These are phyloP conservation scores for Crocuta crocuta DNA, from an alignment of 2,113 vertebrate species.

Conservation along the genomic window DNA sequence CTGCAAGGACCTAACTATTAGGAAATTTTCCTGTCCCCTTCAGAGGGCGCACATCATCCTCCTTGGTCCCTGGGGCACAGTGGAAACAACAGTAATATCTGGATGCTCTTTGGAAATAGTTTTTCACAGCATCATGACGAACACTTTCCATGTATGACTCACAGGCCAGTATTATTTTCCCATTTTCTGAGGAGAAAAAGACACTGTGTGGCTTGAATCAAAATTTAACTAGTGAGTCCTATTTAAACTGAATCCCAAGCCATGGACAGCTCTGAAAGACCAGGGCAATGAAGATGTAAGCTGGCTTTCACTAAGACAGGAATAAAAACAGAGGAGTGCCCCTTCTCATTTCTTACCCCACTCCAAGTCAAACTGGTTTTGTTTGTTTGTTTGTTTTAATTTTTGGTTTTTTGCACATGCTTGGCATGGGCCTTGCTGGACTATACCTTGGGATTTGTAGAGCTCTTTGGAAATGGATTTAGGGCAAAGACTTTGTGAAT, in stretches of 20 bases:
- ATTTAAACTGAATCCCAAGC: constrained; percentile 40
- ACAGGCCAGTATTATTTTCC: constrained; percentile 52
- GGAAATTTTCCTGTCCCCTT: neutral
- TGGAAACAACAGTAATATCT: constrained; percentile 49
- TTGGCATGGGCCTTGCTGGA: neutral
- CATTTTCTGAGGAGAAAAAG: constrained; percentile 66
- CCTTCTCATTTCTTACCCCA: neutral
- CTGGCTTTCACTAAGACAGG: neutral
- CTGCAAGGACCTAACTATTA: neutral
- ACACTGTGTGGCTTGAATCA: constrained; percentile 37
- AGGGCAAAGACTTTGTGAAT: neutral
- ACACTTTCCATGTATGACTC: constrained; percentile 68
- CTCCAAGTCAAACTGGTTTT: neutral
- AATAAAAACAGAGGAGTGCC: neutral
- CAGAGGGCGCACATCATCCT: neutral
- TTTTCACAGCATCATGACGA: constrained; percentile 41
- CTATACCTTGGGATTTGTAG: neutral
- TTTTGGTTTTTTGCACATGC: neutral
- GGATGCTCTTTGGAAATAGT: constrained; percentile 59
- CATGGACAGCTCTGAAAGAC: constrained; percentile 19
- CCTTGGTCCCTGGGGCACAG: neutral
- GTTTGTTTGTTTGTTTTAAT: no score
- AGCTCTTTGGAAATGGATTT: constrained; percentile 20
- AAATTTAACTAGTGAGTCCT: constrained; percentile 54
- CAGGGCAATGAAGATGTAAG: neutral